Percentiles rank a stretch among this genome's conserved stretches.
These are phyloP conservation scores for Drosophila eohydei DNA, from an alignment of 2,888 invertebrate genomes.

Conservation along the genomic window DNA sequence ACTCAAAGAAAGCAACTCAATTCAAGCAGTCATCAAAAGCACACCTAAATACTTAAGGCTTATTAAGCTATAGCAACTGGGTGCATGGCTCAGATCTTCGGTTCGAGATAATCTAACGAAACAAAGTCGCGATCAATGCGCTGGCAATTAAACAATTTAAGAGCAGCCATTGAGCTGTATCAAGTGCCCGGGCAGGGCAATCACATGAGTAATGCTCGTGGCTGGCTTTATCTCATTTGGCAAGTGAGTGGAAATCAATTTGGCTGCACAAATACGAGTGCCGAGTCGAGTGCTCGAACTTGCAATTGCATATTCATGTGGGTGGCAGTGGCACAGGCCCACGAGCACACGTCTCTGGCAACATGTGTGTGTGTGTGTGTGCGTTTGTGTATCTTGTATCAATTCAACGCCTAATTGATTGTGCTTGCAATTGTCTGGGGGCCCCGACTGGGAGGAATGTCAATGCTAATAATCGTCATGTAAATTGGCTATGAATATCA, in stretches of 20 bases:
- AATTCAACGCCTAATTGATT: conserved; percentile 75
- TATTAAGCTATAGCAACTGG: background rate
- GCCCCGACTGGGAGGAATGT: conserved; percentile 66
- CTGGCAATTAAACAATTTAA: conserved; percentile 23
- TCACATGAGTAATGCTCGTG: conserved; percentile 46
- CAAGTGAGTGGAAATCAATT: conserved; percentile 46
- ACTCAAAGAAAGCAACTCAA: background rate
- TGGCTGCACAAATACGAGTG: conserved; percentile 36
- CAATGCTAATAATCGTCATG: conserved; percentile 80
- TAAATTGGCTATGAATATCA: conserved; percentile 76
- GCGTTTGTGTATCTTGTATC: conserved; percentile 42
- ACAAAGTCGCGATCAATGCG: conserved; percentile 12
- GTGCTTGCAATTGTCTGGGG: conserved; percentile 74
- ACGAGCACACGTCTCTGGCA: background rate
- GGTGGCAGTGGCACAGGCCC: conserved; percentile 20
- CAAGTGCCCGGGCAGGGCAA: conserved; percentile 25
- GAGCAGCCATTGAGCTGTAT: conserved; percentile 27
- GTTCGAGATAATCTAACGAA: background rate
- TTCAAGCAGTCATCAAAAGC: too few species aligned
- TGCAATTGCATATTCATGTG: conserved; percentile 53
- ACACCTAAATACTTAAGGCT: too few species aligned
- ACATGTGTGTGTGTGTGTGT: conserved; percentile 16
- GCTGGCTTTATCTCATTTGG: conserved; percentile 17
- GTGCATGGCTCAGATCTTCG: background rate
- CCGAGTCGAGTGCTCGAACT: conserved; percentile 7